Evolutionary conservation across 2,113 vertebrate species (phyloP).

Genomic region (Callaeas wilsoni): DNA sequence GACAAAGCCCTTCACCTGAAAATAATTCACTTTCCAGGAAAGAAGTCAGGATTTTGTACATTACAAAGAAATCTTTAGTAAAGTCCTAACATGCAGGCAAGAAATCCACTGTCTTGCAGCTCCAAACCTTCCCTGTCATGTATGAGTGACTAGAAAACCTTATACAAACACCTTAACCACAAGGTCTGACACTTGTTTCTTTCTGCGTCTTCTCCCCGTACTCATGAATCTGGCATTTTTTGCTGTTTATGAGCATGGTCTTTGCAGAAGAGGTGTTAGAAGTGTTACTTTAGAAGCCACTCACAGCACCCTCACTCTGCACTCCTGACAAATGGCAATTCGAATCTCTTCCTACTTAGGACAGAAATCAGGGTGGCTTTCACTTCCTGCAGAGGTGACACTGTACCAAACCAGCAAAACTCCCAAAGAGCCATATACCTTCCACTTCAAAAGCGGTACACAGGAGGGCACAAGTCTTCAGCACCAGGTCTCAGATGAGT

Average conservation of each 20-base stretch:
- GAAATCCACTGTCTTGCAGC: neutral
- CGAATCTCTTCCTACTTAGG: neutral
- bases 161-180: neutral
- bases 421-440: neutral
- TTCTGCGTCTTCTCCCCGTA: neutral
- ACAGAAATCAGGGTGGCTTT: neutral
- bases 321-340: neutral
- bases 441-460: neutral
- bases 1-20: neutral
- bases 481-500: neutral
- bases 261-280: neutral
- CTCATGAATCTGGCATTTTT: neutral
- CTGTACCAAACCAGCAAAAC: neutral
- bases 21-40: neutral
- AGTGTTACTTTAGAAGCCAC: neutral
- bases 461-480: neutral
- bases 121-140: neutral
- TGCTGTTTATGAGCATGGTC: neutral
- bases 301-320: neutral
- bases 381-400: neutral
- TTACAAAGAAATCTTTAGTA: neutral
- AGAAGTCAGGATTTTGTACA: neutral
- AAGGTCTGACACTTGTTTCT: neutral
- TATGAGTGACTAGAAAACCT: neutral
- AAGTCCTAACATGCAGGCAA: neutral